phyloP scores from a whole-genome alignment of 2,888 invertebrate genomes.

The Drosophila peninsularis region DNA sequence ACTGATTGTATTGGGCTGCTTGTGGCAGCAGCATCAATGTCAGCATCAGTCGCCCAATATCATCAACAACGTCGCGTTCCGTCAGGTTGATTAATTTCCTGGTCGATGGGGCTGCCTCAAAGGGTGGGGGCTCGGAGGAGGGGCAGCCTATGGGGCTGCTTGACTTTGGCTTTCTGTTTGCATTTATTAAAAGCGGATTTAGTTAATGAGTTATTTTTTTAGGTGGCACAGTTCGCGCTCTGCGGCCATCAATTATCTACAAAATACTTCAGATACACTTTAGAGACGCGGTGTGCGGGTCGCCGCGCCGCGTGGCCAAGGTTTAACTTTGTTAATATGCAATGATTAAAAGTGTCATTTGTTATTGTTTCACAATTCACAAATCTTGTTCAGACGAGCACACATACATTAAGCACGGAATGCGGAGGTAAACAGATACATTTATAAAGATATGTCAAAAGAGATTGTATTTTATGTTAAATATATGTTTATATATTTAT shows the following conservation, averaged over 20 bases:
- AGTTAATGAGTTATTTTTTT: constrained; percentile 79
- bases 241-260: constrained; percentile 62
- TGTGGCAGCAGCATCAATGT: constrained; percentile 77
- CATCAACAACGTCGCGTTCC: constrained; percentile 80
- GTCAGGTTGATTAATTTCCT: constrained; percentile 77
- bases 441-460: constrained; percentile 19
- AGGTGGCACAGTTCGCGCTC: constrained; percentile 71
- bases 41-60: constrained; percentile 81
- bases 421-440: constrained; percentile 22
- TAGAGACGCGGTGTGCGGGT: constrained; percentile 53
- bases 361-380: constrained; percentile 56
- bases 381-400: neutral
- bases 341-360: constrained; percentile 80
- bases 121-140: neutral
- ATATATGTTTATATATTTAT: neutral
- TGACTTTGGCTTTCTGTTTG: constrained; percentile 45
- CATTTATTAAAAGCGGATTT: constrained; percentile 81
- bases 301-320: constrained; percentile 46
- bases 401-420: constrained; percentile 1
- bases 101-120: constrained; percentile 32
- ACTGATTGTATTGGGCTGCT: constrained; percentile 71
- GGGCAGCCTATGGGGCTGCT: constrained; percentile 22
- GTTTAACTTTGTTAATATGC: constrained; percentile 72
- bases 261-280: constrained; percentile 31
- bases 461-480: neutral